Base-by-base conservation (phyloP, 2,113 vertebrate species). In the pig (Sus scrofa) region DNA sequence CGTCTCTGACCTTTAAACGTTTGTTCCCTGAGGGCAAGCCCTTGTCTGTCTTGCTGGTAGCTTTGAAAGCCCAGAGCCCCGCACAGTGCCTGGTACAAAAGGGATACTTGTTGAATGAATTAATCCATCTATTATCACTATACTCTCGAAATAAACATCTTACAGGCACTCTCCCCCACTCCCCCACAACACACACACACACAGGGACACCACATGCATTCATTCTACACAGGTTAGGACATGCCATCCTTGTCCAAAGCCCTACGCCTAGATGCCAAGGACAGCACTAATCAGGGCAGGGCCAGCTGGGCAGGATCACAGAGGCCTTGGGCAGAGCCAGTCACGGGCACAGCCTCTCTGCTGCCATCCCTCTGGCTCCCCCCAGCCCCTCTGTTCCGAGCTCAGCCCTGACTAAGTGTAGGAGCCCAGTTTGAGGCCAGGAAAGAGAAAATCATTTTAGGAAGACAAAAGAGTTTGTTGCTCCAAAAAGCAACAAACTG, bases 61-160 rank as follows among this genome's bases (percentile, higher is more conserved):
- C 30, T 54, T 78, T 30, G 26, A 91, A 22, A 68, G 56, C 85
- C 22, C 71, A 82, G 75, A 79, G 58, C 16, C 54, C 34, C 37
- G 81, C 10, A 74, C 26, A 52, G 83, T 13, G 54, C 16, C 65
- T 37, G 26, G 24, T 71, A 68, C 27, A 9, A 60, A 86, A 62
- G 13, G 37, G 44, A 67, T 52, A 54, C 39, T 34, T 81, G 16
- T 9, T 18, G 11, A 68, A 62, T 50, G 54, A 95, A 90, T 52
- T 26, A 39, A 89, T 63, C 24, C 15, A 77, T 50, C 65, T 74
- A 86, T 65, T 44, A 70, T n/a, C 37, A 58, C 34, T 58, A 74
- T 34, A 78, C 70, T n/a, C 52, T 91, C 83, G 54, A 93, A 83
- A 70, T 63, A 84, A 95, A 73, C 79, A 24, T 27, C 39, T 68